Conservation (phyloP, 2,888 invertebrate species). For the Sympetrum striolatum region DNA sequence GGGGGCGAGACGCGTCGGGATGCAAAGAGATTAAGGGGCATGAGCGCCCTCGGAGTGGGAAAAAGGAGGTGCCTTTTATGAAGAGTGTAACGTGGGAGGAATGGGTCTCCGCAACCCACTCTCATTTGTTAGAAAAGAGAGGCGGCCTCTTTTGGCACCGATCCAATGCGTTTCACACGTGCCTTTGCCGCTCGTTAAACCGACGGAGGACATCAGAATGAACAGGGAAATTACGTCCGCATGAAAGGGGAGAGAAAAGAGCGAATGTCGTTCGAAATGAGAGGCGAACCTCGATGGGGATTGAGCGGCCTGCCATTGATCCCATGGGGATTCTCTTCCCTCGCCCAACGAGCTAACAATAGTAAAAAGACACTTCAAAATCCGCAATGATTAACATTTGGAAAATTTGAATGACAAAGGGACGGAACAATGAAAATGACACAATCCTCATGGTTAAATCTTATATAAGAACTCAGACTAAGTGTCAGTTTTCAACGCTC, state of each 20-base stretch:
- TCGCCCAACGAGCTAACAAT: no score
- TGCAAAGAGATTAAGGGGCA: neutral
- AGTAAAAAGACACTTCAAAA: no score
- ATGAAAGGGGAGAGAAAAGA: neutral
- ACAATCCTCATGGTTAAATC: no score
- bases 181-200: conserved; percentile 10
- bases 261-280: neutral
- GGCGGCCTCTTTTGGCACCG: neutral
- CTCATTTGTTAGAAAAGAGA: neutral
- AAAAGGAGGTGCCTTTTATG: neutral
- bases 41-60: neutral
- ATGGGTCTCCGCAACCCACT: neutral
- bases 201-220: neutral
- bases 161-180: conserved; percentile 19
- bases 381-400: no score
- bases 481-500: no score
- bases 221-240: neutral
- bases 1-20: neutral
- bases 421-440: no score
- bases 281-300: no score
- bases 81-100: neutral
- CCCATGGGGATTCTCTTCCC: no score
- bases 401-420: no score
- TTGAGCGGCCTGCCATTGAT: no score
- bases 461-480: no score